phyloP scores from a whole-genome alignment of 2,797 vertebrate species.

The Rachycentron canadum region DNA sequence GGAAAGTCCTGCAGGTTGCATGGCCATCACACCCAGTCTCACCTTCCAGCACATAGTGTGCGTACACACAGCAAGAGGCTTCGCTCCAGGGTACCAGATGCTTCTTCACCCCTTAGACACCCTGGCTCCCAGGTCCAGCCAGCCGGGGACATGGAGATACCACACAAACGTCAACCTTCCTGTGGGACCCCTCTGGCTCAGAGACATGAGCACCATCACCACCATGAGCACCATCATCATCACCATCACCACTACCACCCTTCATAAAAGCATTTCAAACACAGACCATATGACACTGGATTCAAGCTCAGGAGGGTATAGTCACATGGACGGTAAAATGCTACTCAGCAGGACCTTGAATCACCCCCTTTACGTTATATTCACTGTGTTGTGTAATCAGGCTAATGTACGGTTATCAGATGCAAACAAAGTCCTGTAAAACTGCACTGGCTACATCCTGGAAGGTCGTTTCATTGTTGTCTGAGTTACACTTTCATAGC shows the following conservation, averaged over 20 bases:
- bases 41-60: conserved; percentile 78
- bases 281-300: background rate
- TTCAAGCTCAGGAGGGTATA: background rate
- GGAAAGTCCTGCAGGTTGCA: conserved; percentile 63
- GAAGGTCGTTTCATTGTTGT: background rate
- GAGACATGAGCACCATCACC: conserved; percentile 93
- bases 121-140: conserved; percentile 41
- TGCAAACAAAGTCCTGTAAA: background rate
- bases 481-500: conserved; percentile 9
- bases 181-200: conserved; percentile 86
- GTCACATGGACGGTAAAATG: background rate
- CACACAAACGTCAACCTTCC: conserved; percentile 81
- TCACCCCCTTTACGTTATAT: background rate
- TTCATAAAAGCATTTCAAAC: conserved; percentile 52
- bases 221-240: conserved; percentile 93
- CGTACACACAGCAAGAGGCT: conserved; percentile 88
- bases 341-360: conserved; percentile 8
- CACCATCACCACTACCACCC: conserved; percentile 87
- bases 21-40: conserved; percentile 53
- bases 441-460: background rate
- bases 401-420: background rate
- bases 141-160: conserved; percentile 82
- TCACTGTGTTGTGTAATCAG: background rate
- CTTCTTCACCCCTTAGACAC: conserved; percentile 70
- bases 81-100: conserved; percentile 87